Conservation (phyloP, 2,888 invertebrate species). For the Nycteola revayana region DNA sequence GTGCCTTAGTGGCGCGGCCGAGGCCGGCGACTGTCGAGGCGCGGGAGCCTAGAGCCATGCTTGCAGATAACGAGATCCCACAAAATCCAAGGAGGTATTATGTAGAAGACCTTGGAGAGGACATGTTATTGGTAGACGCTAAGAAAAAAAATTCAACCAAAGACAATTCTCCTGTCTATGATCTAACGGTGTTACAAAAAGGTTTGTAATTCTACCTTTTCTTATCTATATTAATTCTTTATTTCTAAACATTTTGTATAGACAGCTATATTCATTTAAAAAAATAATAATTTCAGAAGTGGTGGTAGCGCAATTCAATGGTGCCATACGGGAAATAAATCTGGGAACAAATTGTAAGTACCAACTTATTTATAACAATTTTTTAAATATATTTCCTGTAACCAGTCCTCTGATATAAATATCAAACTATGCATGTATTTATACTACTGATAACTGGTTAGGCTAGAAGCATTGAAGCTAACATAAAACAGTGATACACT, state of each 20-base stretch:
- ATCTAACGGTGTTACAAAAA: constrained; percentile 52
- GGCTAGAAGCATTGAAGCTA: no score
- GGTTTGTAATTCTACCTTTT: constrained; percentile 50
- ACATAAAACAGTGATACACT: no score
- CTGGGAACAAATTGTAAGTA: constrained; percentile 61
- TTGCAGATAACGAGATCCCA: constrained; percentile 30
- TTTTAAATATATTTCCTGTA: background rate
- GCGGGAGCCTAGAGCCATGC: constrained; percentile 51
- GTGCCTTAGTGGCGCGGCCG: constrained; percentile 49
- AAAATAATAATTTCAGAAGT: constrained; percentile 49
- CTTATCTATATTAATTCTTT: background rate
- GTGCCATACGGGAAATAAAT: constrained; percentile 53
- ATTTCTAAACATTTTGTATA: background rate
- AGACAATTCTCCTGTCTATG: constrained; percentile 43
- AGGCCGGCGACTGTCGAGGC: constrained; percentile 33
- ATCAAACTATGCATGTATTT: no score
- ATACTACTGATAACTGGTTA: no score
- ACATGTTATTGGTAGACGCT: constrained; percentile 64
- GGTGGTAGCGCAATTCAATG: constrained; percentile 68
- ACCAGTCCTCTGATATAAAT: no score
- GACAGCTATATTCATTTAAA: background rate
- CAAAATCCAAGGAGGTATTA: constrained; percentile 52
- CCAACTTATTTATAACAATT: background rate
- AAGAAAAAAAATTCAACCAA: constrained; percentile 57
- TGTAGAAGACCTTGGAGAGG: constrained; percentile 67